Percentiles rank a stretch among this genome's conserved stretches.
Evolutionary conservation across 1,140 invertebrate species (phyloP).

Genomic region (Zaprionus africanus): DNA sequence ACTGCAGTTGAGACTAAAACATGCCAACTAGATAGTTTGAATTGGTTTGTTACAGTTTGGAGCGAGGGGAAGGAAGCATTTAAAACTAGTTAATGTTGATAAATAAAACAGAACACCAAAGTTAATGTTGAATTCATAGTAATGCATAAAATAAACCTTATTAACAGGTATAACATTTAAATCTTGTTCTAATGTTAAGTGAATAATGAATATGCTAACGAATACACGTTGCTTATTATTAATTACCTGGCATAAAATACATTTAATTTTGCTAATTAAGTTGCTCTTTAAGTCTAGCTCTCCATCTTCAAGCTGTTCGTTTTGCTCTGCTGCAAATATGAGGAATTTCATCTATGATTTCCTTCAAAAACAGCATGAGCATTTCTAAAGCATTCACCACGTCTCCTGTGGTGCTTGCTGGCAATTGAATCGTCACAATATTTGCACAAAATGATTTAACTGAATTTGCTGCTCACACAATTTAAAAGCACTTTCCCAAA

Average conservation of each 20-base stretch:
- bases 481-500: slow-evolving; percentile 9
- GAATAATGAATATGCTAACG: too few relatives aligned
- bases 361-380: neutral
- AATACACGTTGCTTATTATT: too few relatives aligned
- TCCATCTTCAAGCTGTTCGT: neutral
- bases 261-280: neutral
- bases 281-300: neutral
- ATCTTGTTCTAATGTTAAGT: too few relatives aligned
- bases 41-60: too few relatives aligned
- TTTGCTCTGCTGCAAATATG: neutral
- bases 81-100: too few relatives aligned
- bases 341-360: neutral
- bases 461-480: slow-evolving; percentile 3
- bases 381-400: neutral
- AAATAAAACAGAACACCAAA: too few relatives aligned
- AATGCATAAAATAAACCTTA: too few relatives aligned
- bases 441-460: slow-evolving; percentile 10
- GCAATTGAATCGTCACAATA: slow-evolving; percentile 24
- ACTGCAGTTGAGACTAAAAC: neutral
- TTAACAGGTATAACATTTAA: too few relatives aligned
- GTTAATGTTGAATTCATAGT: too few relatives aligned
- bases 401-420: slow-evolving; percentile 1
- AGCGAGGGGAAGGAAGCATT: too few relatives aligned
- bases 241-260: neutral
- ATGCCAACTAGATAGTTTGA: neutral